Evolutionary conservation across 2,113 vertebrate species (phyloP), one percentile per base, ranked within the genome.

Genomic region (Globicephala melas): DNA sequence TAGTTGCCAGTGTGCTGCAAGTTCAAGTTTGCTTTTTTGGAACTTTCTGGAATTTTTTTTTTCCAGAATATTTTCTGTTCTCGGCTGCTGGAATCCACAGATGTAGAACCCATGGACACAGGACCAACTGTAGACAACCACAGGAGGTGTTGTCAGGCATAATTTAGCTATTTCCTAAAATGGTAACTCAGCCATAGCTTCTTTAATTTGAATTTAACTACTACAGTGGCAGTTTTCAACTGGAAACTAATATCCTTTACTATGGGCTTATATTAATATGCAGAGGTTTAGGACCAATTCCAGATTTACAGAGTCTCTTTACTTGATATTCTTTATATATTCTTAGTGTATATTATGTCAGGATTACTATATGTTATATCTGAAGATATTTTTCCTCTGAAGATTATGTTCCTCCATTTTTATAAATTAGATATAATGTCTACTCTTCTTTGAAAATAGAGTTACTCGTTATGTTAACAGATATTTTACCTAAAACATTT

Each of bases 311-410:
- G 33, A 79, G 70, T 83, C 33, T 63, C 25, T 65, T 63, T 77
- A 26, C 33, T 77, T 50, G 10, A 58, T 60, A 53, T n/a, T 95
- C 68, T 95, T 87, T 58, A 33, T 55, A 38, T 67, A 65, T 28
- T 33, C 60, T 76, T 82, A 77, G 17, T 20, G 23, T n/a, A 44
- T 47, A 44, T 76, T 80, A 20, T 50, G 7, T 79, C 9, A 73
- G 31, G 26, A 83, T 87, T 91, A 65, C 60, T 83, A 20, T 17
- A 33, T 44, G 36, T 92, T 82, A 55, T 44, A 70, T 28, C 17
- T 73, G 26, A 73, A 89, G n/a, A 53, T 62, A 50, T 95, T 95
- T 73, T 90, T 74, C n/a, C 55, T 93, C 71, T 50, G 12, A 92
- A 89, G 62, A 60, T 41, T 50, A 23, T 68, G 18, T 63, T 81